Evolutionary conservation across 2,797 vertebrate species (phyloP), one percentile per base, ranked within the genome.

Genomic region (Acestrorhynchus altus): DNA sequence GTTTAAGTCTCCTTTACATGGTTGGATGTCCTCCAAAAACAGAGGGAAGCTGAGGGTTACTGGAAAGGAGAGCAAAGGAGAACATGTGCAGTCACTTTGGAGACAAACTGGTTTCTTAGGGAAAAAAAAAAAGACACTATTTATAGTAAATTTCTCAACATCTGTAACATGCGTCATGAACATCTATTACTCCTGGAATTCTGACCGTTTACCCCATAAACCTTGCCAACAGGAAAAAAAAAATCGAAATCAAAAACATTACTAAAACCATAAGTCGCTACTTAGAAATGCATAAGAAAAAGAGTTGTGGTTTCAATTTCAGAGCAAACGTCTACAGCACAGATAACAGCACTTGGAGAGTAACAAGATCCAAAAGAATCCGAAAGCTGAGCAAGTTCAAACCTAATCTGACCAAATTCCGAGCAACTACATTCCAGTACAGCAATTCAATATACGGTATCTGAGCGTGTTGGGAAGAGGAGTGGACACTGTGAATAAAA

Each of bases 81-180:
- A 83, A 77, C 86, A 86, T 86, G 80, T 87, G 84, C 83, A 78
- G 79, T 76, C 72, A 85, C 81, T 87, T 85, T 86, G 35, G 57
- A 76, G 73, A 84, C 79, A 79, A 82, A 84, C 73, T 12, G 64
- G 74, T 79, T 77, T 74, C 49, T 78, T 8, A 71, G 61, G 49
- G 16, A 54, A 61, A 75, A 56, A 64, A 57, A 61, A 63, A 75
- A 13, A 68, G 46, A 61, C 39, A 63, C 57, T 74, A 75, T 87
- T 85, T 85, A 74, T 81, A 84, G 84, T 60, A 74, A 44, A 81
- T 82, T 66, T 78, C 66, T 65, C 44, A 61, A 74, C 24, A 22
- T 80, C 69, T 84, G 82, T 81, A 73, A 81, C 73, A 67, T 66
- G 74, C 65, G 51, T 84, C 83, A 75, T 67, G 73, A 86, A 72